Conservation (phyloP, 2,113 vertebrate genomes). For the Hippolais icterina region DNA sequence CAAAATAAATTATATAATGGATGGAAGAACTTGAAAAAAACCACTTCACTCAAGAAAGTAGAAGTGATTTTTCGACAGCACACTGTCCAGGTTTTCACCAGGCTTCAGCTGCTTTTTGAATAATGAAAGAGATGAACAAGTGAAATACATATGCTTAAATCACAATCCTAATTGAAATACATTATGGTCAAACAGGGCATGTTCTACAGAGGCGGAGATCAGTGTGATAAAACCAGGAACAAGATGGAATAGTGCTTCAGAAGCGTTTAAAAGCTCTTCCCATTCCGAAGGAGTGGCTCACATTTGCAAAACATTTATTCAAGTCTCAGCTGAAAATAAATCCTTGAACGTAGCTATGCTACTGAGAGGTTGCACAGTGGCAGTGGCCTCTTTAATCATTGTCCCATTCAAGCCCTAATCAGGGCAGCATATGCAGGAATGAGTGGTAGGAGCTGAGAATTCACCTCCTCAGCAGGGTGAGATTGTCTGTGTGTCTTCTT, state of each 20-base stretch:
- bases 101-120: neutral
- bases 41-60: neutral
- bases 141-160: neutral
- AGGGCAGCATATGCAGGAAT: slow-evolving; percentile 47
- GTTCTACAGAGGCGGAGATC: neutral
- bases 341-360: slow-evolving; percentile 45
- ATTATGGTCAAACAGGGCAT: slow-evolving; percentile 5
- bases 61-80: slow-evolving; percentile 2
- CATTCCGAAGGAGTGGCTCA: slow-evolving; percentile 46
- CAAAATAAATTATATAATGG: neutral
- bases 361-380: slow-evolving; percentile 47
- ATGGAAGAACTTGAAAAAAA: slow-evolving; percentile 21
- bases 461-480: slow-evolving; percentile 42
- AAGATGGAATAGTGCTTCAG: slow-evolving; percentile 13
- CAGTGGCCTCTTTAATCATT: slow-evolving; percentile 70
- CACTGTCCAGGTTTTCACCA: slow-evolving; percentile 9
- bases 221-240: neutral
- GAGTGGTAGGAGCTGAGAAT: slow-evolving; percentile 39
- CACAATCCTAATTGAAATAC: neutral
- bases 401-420: slow-evolving; percentile 72
- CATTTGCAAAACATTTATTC: slow-evolving; percentile 77
- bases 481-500: slow-evolving; percentile 9
- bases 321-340: slow-evolving; percentile 67
- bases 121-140: slow-evolving; percentile 41
- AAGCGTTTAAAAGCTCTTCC: slow-evolving; percentile 49